Evolutionary conservation across 2,113 vertebrate genomes (phyloP).

Genomic region (Calyptomena viridis): DNA sequence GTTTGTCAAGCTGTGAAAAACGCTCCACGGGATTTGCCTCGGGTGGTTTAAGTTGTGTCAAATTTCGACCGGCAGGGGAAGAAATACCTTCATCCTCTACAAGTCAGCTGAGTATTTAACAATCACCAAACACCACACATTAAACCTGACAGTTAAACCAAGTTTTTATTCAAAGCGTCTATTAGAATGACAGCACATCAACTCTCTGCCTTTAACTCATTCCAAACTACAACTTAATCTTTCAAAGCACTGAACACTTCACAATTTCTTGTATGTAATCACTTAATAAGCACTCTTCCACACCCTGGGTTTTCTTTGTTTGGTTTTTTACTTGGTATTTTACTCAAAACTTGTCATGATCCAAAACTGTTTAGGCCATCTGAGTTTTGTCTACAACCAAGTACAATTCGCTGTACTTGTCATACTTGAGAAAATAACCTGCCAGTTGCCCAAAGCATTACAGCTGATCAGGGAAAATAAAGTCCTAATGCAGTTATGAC

Average conservation of each 20-base stretch:
- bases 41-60: background rate
- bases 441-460: conserved; percentile 2
- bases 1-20: background rate
- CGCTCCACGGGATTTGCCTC: background rate
- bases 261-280: conserved; percentile 53
- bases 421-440: conserved; percentile 40
- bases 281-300: conserved; percentile 56
- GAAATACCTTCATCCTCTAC: background rate
- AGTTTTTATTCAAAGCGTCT: conserved; percentile 78
- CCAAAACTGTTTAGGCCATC: conserved; percentile 42
- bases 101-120: background rate
- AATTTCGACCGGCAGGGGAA: background rate
- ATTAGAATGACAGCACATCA: conserved; percentile 71
- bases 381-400: conserved; percentile 39
- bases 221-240: conserved; percentile 65
- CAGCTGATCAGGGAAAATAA: background rate
- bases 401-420: background rate
- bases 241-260: conserved; percentile 59
- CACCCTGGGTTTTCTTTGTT: background rate
- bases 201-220: conserved; percentile 65
- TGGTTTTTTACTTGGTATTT: conserved; percentile 2
- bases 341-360: conserved; percentile 38
- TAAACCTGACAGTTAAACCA: conserved; percentile 59
- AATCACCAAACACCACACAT: background rate
- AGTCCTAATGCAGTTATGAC: background rate